Conservation (phyloP, 2,113 vertebrate genomes). For the Xenotilapia leptura region DNA sequence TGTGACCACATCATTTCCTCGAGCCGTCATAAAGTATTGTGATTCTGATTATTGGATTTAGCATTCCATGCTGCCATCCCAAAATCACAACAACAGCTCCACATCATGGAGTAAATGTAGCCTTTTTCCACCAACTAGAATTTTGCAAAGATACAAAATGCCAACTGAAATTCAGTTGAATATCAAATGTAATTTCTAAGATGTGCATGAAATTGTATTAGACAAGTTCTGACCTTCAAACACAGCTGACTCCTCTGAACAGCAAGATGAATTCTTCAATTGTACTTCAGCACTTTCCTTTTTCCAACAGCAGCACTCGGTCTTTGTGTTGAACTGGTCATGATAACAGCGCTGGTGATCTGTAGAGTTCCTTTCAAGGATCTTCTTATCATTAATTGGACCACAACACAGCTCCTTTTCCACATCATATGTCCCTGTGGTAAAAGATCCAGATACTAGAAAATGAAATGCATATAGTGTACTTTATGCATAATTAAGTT, state of each 20-base stretch:
- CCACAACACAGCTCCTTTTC: background rate
- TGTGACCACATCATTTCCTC: background rate
- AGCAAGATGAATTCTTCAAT: background rate
- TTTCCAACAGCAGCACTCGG: background rate
- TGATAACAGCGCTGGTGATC: background rate
- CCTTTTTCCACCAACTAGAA: background rate
- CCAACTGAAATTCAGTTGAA: background rate
- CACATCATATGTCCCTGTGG: background rate
- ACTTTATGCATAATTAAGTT: background rate
- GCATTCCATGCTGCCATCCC: background rate
- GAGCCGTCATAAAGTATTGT: background rate
- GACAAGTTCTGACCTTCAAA: background rate
- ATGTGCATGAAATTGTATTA: background rate
- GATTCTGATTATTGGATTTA: background rate
- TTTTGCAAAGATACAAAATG: background rate
- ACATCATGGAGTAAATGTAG: background rate
- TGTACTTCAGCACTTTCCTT: background rate
- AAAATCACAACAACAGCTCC: background rate
- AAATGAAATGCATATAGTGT: background rate
- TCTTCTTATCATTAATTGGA: background rate
- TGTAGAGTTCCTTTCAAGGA: background rate
- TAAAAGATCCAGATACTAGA: background rate
- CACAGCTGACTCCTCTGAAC: background rate
- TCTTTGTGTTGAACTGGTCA: background rate
- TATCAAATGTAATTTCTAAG: background rate